A percentile compares a stretch with the other conserved stretches of the same genome.
Conservation (phyloP, 2,797 vertebrate species). For the Apodemus agrarius region DNA sequence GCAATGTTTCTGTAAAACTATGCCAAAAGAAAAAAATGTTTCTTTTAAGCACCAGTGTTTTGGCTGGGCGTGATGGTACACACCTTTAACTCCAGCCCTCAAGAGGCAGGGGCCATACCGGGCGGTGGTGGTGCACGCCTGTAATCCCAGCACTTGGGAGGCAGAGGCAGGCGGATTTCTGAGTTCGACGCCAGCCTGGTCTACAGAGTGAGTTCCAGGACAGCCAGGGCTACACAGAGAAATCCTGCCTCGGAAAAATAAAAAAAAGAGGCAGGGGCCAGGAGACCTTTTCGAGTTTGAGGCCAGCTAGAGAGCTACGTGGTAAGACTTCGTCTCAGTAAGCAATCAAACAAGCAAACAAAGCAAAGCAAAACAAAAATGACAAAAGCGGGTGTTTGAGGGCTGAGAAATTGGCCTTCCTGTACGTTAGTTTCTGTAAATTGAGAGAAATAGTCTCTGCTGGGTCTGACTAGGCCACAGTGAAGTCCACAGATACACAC, state of each 20-base stretch:
- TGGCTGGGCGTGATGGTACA: not conserved
- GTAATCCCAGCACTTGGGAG: too few relatives aligned
- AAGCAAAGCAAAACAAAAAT: not conserved
- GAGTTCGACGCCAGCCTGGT: too few relatives aligned
- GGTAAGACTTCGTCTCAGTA: not conserved
- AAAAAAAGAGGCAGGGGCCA: too few relatives aligned
- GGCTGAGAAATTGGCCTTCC: not conserved
- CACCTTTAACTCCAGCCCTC: too few relatives aligned
- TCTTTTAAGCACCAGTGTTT: not conserved
- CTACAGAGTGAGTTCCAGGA: too few relatives aligned
- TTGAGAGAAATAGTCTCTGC: not conserved
- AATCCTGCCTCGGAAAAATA: too few relatives aligned
- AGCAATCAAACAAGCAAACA: not conserved
- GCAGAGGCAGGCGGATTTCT: too few relatives aligned
- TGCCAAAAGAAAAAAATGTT: not conserved
- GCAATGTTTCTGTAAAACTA: not conserved
- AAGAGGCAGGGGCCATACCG: too few relatives aligned
- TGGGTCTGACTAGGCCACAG: not conserved
- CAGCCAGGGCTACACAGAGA: too few relatives aligned
- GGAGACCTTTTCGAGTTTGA: too few relatives aligned
- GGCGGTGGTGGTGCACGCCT: too few relatives aligned
- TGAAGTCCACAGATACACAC: not conserved
- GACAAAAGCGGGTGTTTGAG: not conserved
- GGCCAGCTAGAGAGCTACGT: not conserved
- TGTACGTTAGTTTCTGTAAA: not conserved